Base-by-base conservation (phyloP, 1,140 invertebrate genomes). In the Drosophila repleta region DNA sequence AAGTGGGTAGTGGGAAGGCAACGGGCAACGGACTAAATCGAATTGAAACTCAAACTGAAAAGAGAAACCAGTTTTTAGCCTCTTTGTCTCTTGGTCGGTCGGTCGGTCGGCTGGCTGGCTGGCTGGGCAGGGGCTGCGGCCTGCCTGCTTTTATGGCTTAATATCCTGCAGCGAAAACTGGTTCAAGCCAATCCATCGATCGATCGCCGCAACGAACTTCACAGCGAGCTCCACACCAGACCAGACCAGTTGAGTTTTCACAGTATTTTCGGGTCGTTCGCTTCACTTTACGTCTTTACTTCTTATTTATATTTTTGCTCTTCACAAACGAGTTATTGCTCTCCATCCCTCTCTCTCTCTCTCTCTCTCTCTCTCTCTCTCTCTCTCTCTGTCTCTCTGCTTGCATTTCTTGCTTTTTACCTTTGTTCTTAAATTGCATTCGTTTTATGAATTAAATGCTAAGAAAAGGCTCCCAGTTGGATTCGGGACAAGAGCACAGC, bases 141-240 rank as follows among this genome's bases (percentile, higher is more conserved):
- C 32, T 67, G 76, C 76, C 52, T 67, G 65, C 67, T 80, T 74
- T 84, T 80, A 84, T 84, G 64, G 81, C 76, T 84, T 76, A 84
- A 84, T 84, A 84, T 84, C 80, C 80, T 84, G 81, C 72, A 65
- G 81, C 45, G 35, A 80, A 83, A 84, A 84, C 80, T 84, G 81
- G 80, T 84, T 84, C 81, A 85, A 62, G 63, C 55, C 39, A 41
- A 55, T 60, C 52, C 66, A 76, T 43, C 74, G 73, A 83, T 83
- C 79, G 80, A 83, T 84, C 72, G 71, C 17, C 64, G 65, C 61
- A 32, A 8, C 43, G 17, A 68, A 24, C 68, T 74, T 69, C 57
- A 29, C 68, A 65, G 45, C 46, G 46, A 53, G 48, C 61, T 46
- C 43, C 57, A n/a, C 11, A 46, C 13, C 18, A 41, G 39, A 35